Evolutionary conservation across 2,113 vertebrate genomes (phyloP), one percentile per base, ranked within the genome.

Genomic region (Eulemur macaco): DNA sequence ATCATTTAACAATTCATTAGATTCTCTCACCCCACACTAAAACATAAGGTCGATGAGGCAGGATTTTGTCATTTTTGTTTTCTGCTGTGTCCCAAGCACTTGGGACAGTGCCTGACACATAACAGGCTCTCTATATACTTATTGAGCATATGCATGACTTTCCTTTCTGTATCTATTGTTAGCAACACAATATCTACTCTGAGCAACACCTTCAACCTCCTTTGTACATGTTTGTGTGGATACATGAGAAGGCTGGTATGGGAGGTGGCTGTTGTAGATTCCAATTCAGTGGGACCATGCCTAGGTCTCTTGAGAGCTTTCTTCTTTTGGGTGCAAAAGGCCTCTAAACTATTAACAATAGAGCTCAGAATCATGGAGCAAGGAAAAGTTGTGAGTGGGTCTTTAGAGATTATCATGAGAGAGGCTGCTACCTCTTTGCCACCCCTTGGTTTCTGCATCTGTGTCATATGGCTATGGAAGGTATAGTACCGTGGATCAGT

Each of bases 401-500:
- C 4, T 66, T 66, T 37, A 66, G 34, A 20, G 18, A n/a, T 82
- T 29, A 45, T 34, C 37, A 42, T 0, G 29, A 58, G 31, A 39
- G 10, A 60, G 9, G 39, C 34, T 34, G 39, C 34, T 34, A 1
- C 18, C 31, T 34, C 50, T 50, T 50, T 42, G 60, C 25, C 37
- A 1, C 10, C 6, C 4, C 5, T 18, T 77, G 39, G 60, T 50
- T 83, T 50, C 76, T 64, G 60, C 31, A 17, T 85, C 56, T 52
- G 15, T 58, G n/a, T 14, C 20, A 13, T 6, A 47, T 1, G 17
- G 7, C 12, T 42, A 8, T 17, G 25, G 71, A n/a, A 63, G 34
- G 54, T 0, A 6, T 1, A 42, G 17, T 5, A 13, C 18, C 42
- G 20, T 2, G 2, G 13, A 54, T 34, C 29, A 20, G 58, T 39